Conservation (phyloP, 2,888 invertebrate genomes). For the Himalopsyche anomala region DNA sequence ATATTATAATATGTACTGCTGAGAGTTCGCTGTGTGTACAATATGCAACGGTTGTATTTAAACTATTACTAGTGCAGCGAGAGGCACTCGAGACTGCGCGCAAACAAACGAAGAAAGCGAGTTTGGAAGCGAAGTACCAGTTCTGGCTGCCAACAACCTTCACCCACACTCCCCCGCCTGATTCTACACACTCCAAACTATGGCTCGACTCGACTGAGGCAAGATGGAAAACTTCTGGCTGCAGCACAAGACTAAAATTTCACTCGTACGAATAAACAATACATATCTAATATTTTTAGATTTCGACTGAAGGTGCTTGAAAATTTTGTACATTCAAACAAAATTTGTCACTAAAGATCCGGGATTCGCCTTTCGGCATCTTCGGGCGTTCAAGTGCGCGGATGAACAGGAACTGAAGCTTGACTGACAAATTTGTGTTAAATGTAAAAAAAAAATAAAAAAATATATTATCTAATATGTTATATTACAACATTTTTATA, state of each 20-base stretch:
- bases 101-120: slow-evolving; percentile 46
- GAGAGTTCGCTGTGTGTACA: neutral
- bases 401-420: too few relatives aligned
- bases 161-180: neutral
- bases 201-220: neutral
- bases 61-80: neutral
- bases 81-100: slow-evolving; percentile 41
- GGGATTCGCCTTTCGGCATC: too few relatives aligned
- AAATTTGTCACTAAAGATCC: too few relatives aligned
- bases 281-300: too few relatives aligned
- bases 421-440: too few relatives aligned
- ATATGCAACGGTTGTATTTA: neutral
- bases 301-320: too few relatives aligned
- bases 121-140: slow-evolving; percentile 20
- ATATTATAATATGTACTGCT: neutral
- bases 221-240: slow-evolving; percentile 2
- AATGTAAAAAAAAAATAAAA: too few relatives aligned
- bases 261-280: neutral
- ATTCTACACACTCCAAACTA: neutral
- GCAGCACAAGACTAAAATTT: neutral
- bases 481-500: too few relatives aligned
- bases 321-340: too few relatives aligned
- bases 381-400: too few relatives aligned
- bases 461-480: too few relatives aligned
- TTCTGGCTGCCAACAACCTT: neutral